Conservation (phyloP, 2,113 vertebrate genomes). For the Calyptomena viridis region DNA sequence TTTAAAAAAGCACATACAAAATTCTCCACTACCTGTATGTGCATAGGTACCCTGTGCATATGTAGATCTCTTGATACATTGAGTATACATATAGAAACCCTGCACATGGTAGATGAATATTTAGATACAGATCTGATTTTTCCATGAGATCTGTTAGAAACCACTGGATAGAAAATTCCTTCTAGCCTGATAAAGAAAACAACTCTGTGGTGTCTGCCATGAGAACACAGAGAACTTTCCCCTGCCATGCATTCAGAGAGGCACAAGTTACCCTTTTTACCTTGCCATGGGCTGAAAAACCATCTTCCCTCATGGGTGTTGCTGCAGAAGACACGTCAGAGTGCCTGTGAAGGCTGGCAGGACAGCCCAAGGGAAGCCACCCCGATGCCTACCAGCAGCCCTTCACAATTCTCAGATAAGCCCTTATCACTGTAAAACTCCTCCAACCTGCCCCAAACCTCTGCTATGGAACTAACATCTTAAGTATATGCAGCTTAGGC, state of each 20-base stretch:
- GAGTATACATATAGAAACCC: too few species aligned
- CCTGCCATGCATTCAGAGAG: neutral
- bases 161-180: neutral
- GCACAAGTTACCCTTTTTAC: neutral
- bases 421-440: neutral
- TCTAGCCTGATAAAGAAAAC: neutral
- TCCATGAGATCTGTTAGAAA: neutral
- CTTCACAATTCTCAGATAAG: neutral
- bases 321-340: fast-evolving
- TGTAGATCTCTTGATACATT: neutral
- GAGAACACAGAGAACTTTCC: neutral
- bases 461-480: neutral
- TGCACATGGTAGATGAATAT: too few species aligned
- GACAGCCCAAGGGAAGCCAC: neutral
- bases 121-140: neutral
- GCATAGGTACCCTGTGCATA: neutral
- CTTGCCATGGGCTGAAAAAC: neutral
- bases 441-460: neutral
- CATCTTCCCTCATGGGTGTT: too few species aligned
- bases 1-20: neutral
- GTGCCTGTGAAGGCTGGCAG: neutral
- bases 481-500: fast-evolving
- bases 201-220: neutral
- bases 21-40: neutral
- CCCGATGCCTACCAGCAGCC: neutral